Conservation (phyloP, 1,140 invertebrate genomes). For the Tetramorium alpestre region DNA sequence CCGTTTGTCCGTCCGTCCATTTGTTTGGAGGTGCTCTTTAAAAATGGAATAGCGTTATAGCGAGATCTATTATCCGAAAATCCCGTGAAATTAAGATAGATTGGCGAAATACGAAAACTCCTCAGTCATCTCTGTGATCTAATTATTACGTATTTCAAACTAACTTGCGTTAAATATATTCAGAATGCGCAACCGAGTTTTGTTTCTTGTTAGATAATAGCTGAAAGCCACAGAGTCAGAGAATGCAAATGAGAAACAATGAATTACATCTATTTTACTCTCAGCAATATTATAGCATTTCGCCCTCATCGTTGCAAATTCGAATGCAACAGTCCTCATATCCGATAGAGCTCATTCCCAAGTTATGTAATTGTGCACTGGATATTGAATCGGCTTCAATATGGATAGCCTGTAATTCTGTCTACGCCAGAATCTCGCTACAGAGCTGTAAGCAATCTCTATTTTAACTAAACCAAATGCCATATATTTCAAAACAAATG, state of each 20-base stretch:
- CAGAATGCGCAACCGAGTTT: not conserved
- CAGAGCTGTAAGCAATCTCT: slow-evolving; percentile 8
- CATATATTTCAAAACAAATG: not conserved
- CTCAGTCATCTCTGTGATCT: not conserved
- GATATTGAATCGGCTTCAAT: slow-evolving; percentile 56
- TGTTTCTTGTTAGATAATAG: not conserved
- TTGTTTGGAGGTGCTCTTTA: not conserved
- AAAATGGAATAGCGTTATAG: slow-evolving; percentile 4
- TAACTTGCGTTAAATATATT: slow-evolving; percentile 6
- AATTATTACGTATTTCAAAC: not conserved
- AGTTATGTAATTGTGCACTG: slow-evolving; percentile 71
- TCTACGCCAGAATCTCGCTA: slow-evolving; percentile 3
- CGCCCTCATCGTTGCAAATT: not conserved
- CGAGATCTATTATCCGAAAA: slow-evolving; percentile 11
- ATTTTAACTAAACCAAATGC: not conserved
- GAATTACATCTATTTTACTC: slow-evolving; percentile 22
- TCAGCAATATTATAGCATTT: not conserved
- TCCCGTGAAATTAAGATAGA: slow-evolving; percentile 9
- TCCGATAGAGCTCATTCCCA: slow-evolving; percentile 66
- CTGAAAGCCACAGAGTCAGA: not conserved
- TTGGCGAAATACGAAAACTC: not conserved
- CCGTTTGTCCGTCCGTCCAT: not conserved
- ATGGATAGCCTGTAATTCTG: slow-evolving; percentile 47
- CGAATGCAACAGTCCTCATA: slow-evolving; percentile 4
- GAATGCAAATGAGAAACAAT: slow-evolving; percentile 5